Base-by-base conservation (phyloP, 2,888 invertebrate species). In the Ctenicera cuprea region DNA sequence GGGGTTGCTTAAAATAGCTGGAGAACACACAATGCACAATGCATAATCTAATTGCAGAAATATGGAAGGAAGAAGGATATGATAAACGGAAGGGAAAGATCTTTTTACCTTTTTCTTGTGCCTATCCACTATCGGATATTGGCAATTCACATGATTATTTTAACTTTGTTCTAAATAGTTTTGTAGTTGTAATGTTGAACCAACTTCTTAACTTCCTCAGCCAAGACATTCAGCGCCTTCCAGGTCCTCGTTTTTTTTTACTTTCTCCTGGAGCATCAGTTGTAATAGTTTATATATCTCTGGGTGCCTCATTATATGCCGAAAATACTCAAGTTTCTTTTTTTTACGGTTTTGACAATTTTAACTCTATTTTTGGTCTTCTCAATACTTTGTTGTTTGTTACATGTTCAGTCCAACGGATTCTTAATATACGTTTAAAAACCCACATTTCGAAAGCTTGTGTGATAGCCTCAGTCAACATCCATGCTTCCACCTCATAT, bases 21-120 rank as follows among this genome's bases (percentile, higher is more conserved):
- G n/a, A n/a, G n/a, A n/a, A n/a, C n/a, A n/a, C n/a, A n/a, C n/a
- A n/a, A n/a, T n/a, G n/a, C n/a, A n/a, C n/a, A n/a, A n/a, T n/a
- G n/a, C n/a, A n/a, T n/a, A n/a, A n/a, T n/a, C n/a, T n/a, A n/a
- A n/a, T n/a, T n/a, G n/a, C n/a, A n/a, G n/a, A n/a, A n/a, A n/a
- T n/a, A n/a, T n/a, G n/a, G n/a, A n/a, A n/a, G n/a, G n/a, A n/a
- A n/a, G n/a, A n/a, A n/a, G n/a, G n/a, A n/a, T n/a, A n/a, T n/a
- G n/a, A n/a, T n/a, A n/a, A n/a, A n/a, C n/a, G n/a, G n/a, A n/a
- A n/a, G n/a, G n/a, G n/a, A n/a, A n/a, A n/a, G n/a, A n/a, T n/a
- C n/a, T n/a, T n/a, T n/a, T n/a, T n/a, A n/a, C n/a, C 59, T 38
- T 61, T 20, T 61, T 37, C 38, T 61, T 37, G 18, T 61, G 37